Evolutionary conservation across 2,888 invertebrate species (phyloP).

Genomic region (Yponomeuta cagnagella): DNA sequence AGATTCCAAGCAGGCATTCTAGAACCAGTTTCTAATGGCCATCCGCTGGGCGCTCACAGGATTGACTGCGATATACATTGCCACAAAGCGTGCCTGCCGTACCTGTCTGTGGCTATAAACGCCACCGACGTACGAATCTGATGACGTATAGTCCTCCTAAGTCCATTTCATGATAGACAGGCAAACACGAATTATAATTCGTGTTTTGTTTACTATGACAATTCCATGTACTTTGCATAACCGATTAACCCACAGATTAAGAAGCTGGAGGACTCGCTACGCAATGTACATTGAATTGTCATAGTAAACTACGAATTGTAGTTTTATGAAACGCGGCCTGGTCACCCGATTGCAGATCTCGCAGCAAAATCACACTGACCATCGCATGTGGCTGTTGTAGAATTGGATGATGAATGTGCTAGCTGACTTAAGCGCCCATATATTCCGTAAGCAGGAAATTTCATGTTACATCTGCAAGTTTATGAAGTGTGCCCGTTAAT

Average conservation of each 20-base stretch:
- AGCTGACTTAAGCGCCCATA: neutral
- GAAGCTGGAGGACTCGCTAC: too few relatives aligned
- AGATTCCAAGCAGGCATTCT: conserved; percentile 64
- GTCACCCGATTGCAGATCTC: neutral
- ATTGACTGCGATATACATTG: neutral
- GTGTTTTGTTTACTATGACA: too few relatives aligned
- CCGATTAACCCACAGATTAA: too few relatives aligned
- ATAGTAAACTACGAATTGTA: too few relatives aligned
- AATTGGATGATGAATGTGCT: neutral
- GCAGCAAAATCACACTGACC: neutral
- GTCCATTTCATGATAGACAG: neutral
- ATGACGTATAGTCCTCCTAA: neutral
- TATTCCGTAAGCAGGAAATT: conserved; percentile 9
- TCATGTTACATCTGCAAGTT: conserved; percentile 18
- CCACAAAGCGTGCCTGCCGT: neutral
- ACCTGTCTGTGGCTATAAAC: conserved; percentile 24
- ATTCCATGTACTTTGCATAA: too few relatives aligned
- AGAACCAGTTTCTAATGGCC: conserved; percentile 28
- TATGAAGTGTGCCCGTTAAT: conserved; percentile 29
- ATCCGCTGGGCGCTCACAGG: conserved; percentile 19
- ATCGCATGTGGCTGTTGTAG: neutral
- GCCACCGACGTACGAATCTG: conserved; percentile 19
- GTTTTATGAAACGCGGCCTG: too few relatives aligned
- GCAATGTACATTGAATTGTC: too few relatives aligned
- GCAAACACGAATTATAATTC: too few relatives aligned